These are phyloP conservation scores for Porites australiensis DNA, from an alignment of 64 coral and sea anemone genomes.

Conservation along the genomic window DNA sequence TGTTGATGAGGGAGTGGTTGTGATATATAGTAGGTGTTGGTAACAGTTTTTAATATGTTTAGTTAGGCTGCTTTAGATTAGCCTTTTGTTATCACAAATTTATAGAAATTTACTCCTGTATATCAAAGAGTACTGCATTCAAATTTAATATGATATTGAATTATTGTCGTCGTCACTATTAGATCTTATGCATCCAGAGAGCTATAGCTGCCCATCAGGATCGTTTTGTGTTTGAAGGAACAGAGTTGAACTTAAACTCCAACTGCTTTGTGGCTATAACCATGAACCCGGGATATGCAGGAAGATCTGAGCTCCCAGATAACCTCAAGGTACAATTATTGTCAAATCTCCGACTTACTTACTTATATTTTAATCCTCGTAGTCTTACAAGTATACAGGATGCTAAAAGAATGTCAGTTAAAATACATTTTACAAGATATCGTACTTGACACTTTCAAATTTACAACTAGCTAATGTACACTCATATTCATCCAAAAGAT, in stretches of 20 bases:
- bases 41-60: too few relatives aligned
- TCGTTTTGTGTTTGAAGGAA: conserved; percentile 94
- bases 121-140: too few relatives aligned
- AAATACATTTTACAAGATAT: too few relatives aligned
- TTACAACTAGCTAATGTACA: too few relatives aligned
- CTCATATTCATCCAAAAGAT: too few relatives aligned
- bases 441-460: too few relatives aligned
- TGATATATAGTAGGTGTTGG: too few relatives aligned
- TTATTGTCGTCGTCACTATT: neutral
- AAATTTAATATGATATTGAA: neutral
- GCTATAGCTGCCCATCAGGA: conserved; percentile 87
- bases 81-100: too few relatives aligned
- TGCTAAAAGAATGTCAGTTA: neutral
- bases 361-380: neutral
- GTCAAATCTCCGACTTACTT: neutral
- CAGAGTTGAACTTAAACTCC: conserved; percentile 88
- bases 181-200: conserved; percentile 93
- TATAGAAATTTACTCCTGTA: too few relatives aligned
- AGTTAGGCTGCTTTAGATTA: too few relatives aligned
- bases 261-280: conserved; percentile 97
- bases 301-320: conserved; percentile 90
- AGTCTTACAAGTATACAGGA: too few relatives aligned
- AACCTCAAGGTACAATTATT: conserved; percentile 80
- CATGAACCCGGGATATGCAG: conserved; percentile 96
- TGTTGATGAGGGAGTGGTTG: too few relatives aligned